Evolutionary conservation across 2,113 vertebrate species (phyloP).

Genomic region (Parus major): DNA sequence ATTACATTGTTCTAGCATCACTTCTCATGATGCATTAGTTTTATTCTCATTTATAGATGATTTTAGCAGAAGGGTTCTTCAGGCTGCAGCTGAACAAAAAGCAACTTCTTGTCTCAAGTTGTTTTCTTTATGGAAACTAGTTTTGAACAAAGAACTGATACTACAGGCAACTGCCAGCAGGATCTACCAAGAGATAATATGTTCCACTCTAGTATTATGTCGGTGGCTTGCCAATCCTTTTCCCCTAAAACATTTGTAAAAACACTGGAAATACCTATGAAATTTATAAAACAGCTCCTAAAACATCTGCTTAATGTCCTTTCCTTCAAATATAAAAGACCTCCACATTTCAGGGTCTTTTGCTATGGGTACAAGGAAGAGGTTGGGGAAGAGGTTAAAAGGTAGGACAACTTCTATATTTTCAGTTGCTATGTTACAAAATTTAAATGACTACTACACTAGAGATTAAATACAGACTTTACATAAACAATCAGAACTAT

Average conservation of each 20-base stretch:
- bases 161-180: not conserved
- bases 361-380: not conserved
- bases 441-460: not conserved
- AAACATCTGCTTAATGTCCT: constrained; percentile 64
- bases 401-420: not conserved
- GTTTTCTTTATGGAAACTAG: not conserved
- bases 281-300: constrained; percentile 61
- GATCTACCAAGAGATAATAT: not conserved
- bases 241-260: constrained; percentile 40
- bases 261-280: constrained; percentile 54
- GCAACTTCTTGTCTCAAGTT: not conserved
- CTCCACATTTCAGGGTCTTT: not conserved
- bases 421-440: constrained; percentile 10
- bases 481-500: constrained; percentile 24
- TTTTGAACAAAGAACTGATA: constrained; percentile 9
- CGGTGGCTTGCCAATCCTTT: constrained; percentile 51
- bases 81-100: constrained; percentile 16
- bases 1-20: not conserved
- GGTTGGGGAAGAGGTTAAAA: not conserved
- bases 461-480: constrained; percentile 48
- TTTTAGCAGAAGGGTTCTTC: constrained; percentile 20
- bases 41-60: not conserved
- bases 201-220: not conserved
- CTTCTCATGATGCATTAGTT: not conserved
- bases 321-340: constrained; percentile 42